Base-by-base conservation (phyloP, 2,797 vertebrate species). In the Tenualosa ilisha region DNA sequence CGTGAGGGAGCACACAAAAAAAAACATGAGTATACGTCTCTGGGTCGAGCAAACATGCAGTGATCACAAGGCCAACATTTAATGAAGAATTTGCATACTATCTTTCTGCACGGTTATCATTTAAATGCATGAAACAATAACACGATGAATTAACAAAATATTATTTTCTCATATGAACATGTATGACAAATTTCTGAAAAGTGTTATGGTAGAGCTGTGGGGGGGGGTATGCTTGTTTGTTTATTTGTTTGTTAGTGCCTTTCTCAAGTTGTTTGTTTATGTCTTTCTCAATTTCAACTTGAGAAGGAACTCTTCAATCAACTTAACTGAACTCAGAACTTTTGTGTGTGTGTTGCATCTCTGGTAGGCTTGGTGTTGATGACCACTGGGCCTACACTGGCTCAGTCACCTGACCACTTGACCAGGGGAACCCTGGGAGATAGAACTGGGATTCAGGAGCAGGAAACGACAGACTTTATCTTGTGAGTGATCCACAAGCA, bases 401-500 rank as follows among this genome's bases (percentile, higher is more conserved):
- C 72, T 46, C 2, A 40, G 72, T 40, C 72, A 79, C 72, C 72
- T 79, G 91, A 83, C 88, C 85, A 9, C 89, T 93, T 91, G 92
- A 92, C 93, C 91, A 87, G 85, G 22, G 86, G 85, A 86, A 88
- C 40, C 86, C 37, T 83, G 13, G 20, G 31, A 15, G 82, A 84
- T 46, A 43, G 61, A 84, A 65, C 81, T 83, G 82, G 84, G 84
- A 85, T 81, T 81, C 65, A 85, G 84, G 84, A 83, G 88, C 91
- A 91, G 93, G 92, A 95, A 94, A 93, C 91, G 26, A 90, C 90
- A 20, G 85, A 84, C 86, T 87, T 94, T 94, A 95, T 95, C 93
- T 86, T 91, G 89, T 53, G 83, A 90, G 90, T 93, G 91, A 93
- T 92, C 93, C 91, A 63, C 56, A 89, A 82, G 87, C 90, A 89